phyloP scores from a whole-genome alignment of 2,113 vertebrate genomes.

The Amblyornis subalaris region DNA sequence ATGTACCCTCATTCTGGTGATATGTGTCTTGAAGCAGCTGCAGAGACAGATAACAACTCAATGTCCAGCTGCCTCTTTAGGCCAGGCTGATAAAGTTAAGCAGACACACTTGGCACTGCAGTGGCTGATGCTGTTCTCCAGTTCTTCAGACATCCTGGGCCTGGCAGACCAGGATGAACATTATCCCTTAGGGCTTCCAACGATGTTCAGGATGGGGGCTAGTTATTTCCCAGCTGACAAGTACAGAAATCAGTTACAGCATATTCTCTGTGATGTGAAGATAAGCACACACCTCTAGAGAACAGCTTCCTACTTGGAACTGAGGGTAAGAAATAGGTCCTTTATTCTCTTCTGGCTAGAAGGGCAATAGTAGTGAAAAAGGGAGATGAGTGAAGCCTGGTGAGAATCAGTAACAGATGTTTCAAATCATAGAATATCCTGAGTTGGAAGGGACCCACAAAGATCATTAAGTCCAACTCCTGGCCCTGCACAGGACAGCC shows the following conservation, averaged over 20 bases:
- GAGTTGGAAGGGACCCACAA: not conserved
- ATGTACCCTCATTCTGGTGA: accelerated
- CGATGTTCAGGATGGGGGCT: not conserved
- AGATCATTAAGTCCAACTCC: not conserved
- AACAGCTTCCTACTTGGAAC: not conserved
- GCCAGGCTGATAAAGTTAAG: not conserved
- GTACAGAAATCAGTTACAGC: not conserved
- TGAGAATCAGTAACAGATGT: not conserved
- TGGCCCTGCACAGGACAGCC: not conserved
- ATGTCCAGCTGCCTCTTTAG: not conserved
- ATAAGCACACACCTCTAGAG: not conserved
- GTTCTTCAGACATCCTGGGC: not conserved
- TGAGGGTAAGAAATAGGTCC: not conserved
- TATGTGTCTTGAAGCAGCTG: not conserved
- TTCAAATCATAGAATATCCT: not conserved
- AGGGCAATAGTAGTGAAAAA: not conserved
- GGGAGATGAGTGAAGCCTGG: not conserved
- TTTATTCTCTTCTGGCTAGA: not conserved
- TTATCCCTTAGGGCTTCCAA: not conserved
- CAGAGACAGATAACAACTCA: not conserved
- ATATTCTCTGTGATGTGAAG: not conserved
- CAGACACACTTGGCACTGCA: not conserved
- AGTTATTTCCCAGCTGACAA: not conserved
- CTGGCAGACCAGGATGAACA: not conserved
- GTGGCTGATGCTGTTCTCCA: not conserved